Evolutionary conservation across 2,797 vertebrate genomes (phyloP).

Genomic region (Philypnodon macrostomus): DNA sequence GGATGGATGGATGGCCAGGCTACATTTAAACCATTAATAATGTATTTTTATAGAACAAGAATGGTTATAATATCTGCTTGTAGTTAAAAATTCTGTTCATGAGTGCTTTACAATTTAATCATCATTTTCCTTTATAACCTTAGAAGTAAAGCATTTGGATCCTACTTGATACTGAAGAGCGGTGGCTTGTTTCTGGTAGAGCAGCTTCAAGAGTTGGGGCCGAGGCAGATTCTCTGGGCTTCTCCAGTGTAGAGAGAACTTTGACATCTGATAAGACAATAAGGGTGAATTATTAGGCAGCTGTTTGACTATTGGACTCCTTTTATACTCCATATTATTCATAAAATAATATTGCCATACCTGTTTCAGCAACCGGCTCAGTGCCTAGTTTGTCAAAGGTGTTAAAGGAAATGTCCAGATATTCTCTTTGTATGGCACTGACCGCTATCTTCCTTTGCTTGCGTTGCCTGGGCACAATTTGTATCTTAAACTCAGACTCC

Average conservation of each 20-base stretch:
- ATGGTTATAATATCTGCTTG: no score
- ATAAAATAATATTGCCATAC: constrained; percentile 68
- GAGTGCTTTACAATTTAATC: no score
- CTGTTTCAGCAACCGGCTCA: constrained; percentile 85
- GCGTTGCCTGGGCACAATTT: constrained; percentile 94
- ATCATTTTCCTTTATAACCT: no score
- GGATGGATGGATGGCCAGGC: no score
- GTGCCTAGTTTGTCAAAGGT: constrained; percentile 89
- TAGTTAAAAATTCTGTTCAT: no score
- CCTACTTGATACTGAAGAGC: constrained; percentile 95
- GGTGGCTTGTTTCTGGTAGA: constrained; percentile 90
- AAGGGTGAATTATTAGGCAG: constrained; percentile 35
- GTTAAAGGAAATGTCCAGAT: constrained; percentile 96
- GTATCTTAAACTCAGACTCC: constrained; percentile 96
- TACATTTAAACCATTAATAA: no score
- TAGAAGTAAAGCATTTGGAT: constrained; percentile 38
- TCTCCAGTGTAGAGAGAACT: constrained; percentile 91
- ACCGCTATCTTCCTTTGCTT: constrained; percentile 98
- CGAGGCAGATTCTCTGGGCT: constrained; percentile 92
- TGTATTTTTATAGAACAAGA: no score
- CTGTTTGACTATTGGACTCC: no score
- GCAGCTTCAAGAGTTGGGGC: constrained; percentile 92
- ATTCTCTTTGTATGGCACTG: constrained; percentile 97
- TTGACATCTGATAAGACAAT: constrained; percentile 86
- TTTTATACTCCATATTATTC: no score